phyloP scores from a whole-genome alignment of 2,113 vertebrate genomes.

The Jaculus jaculus region DNA sequence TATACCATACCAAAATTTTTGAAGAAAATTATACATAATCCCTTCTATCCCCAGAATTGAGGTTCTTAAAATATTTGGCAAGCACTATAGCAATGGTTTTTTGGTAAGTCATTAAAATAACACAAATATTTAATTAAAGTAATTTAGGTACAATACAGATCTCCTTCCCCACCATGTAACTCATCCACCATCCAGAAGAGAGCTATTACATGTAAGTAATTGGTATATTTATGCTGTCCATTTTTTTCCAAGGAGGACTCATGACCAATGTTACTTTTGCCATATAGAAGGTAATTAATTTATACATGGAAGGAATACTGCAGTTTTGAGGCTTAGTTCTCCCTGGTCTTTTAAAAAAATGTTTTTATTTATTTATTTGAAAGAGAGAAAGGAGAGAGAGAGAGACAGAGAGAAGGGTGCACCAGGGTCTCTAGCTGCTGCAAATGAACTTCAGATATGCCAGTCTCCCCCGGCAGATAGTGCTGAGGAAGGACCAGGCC shows the following conservation, averaged over 20 bases:
- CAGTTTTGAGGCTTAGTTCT: background rate
- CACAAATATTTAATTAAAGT: conserved; percentile 26
- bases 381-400: too few species aligned
- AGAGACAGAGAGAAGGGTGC: too few species aligned
- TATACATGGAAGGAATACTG: conserved; percentile 9
- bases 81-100: background rate
- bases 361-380: too few species aligned
- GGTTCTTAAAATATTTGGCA: conserved; percentile 25
- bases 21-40: conserved; percentile 17
- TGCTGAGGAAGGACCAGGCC: too few species aligned
- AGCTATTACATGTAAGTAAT: conserved; percentile 4
- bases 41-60: background rate
- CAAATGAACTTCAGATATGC: too few species aligned
- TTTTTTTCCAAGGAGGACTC: background rate
- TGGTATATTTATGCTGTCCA: background rate
- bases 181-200: background rate
- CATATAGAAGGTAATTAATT: background rate
- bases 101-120: conserved; percentile 36
- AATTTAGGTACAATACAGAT: background rate
- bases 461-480: too few species aligned
- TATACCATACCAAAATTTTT: background rate
- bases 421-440: too few species aligned
- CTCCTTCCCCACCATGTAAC: background rate
- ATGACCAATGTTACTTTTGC: background rate
- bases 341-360: background rate